phyloP scores from a whole-genome alignment of 2,888 invertebrate species.

The Keiferia lycopersicella region DNA sequence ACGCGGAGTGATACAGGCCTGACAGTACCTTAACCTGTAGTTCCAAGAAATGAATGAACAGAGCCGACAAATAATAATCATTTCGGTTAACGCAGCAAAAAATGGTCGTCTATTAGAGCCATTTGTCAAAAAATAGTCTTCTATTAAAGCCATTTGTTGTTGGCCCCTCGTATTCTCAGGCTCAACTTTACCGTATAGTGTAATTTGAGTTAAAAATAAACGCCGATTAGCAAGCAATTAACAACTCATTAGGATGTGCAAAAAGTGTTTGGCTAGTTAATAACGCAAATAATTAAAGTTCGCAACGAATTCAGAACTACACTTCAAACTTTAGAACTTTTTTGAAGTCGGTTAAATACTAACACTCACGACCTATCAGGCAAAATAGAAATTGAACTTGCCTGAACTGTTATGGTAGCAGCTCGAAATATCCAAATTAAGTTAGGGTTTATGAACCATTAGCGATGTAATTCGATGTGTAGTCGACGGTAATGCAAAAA shows the following conservation, averaged over 20 bases:
- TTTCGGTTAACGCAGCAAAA: constrained; percentile 17
- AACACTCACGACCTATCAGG: neutral
- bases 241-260: constrained; percentile 13
- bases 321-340: no score
- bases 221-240: neutral
- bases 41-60: constrained; percentile 23
- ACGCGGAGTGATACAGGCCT: no score
- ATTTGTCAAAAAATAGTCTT: constrained; percentile 14
- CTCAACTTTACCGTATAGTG: neutral
- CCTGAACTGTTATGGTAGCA: no score
- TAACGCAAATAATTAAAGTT: neutral
- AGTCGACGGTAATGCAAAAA: no score
- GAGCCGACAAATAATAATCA: constrained; percentile 15
- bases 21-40: no score
- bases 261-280: constrained; percentile 19
- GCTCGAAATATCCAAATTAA: no score
- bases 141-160: no score
- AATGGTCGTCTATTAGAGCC: constrained; percentile 12
- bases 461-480: no score
- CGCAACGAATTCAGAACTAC: no score
- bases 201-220: constrained; percentile 3
- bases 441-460: no score
- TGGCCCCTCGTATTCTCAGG: neutral
- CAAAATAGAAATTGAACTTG: no score
- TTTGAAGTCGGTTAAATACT: no score